Evolutionary conservation across 2,888 invertebrate species (phyloP).

Genomic region (Campopleginae sp.): DNA sequence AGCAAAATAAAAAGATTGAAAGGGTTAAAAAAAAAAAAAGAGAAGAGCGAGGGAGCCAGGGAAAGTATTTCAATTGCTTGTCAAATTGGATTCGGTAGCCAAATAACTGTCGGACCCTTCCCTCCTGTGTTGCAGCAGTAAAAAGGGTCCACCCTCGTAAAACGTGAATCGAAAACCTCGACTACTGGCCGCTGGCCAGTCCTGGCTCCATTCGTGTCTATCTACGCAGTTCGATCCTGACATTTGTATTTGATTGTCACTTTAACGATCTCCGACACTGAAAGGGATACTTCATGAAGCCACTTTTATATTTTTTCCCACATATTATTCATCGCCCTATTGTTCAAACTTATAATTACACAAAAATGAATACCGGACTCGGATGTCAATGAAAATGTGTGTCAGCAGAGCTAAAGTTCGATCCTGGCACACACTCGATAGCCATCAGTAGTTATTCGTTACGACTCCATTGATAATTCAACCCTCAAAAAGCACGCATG

Average conservation of each 20-base stretch:
- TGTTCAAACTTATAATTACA: neutral
- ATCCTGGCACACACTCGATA: neutral
- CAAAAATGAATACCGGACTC: neutral
- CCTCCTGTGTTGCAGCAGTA: conserved; percentile 25
- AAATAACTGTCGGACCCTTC: conserved; percentile 71
- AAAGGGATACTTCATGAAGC: neutral
- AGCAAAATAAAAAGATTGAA: neutral
- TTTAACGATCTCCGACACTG: neutral
- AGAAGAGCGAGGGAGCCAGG: neutral
- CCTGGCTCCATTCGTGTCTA: neutral
- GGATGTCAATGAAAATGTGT: neutral
- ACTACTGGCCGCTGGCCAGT: conserved; percentile 41
- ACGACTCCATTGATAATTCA: neutral
- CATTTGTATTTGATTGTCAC: conserved; percentile 11
- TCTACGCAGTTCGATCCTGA: neutral
- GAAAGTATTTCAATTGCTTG: conserved; percentile 74
- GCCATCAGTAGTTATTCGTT: neutral
- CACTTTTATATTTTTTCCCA: neutral
- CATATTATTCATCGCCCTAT: neutral
- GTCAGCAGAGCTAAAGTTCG: neutral
- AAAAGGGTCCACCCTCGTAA: conserved; percentile 7
- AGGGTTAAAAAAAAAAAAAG: neutral
- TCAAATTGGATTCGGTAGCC: conserved; percentile 78
- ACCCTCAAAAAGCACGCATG: neutral
- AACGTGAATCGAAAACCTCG: conserved; percentile 32